Base-by-base conservation (phyloP, 2,888 invertebrate genomes). In the Agrotis puta region DNA sequence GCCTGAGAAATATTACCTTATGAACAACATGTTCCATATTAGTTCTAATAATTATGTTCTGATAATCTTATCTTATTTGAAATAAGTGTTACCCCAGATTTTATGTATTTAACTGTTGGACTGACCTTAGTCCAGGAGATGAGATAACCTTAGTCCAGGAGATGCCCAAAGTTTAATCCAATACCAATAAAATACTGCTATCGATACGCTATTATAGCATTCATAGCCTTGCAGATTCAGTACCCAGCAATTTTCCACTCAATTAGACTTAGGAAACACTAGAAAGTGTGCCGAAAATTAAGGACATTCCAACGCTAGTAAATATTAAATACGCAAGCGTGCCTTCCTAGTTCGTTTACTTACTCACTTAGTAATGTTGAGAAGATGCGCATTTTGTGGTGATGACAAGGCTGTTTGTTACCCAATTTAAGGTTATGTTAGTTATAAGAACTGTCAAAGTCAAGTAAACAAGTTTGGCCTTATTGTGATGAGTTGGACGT, bases 271-370 rank as follows among this genome's bases (percentile, higher is more conserved):
- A 33, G n/a, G 82, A 81, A 82, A 71, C 27, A 76, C 51, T 72
- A 82, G 72, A 79, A 82, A 82, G 79, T 64, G 62, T 64, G 79
- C 56, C n/a, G 27, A 77, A 65, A 82, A 67, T 68, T 68, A 77
- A 72, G 66, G 65, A 69, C 72, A 72, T 63, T 56, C 50, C 27
- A 50, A 56, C 51, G 51, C 27, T 16, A 7, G 61, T 64, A 64
- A 63, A 66, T 54, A 78, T 47, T 70, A 5, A 67, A 53, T 67
- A 47, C 51, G 22, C 53, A 58, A 65, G 18, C 48, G 11, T 22
- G 22, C 48, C 56, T 67, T 75, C 77, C 61, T 61, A 64, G 45
- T 64, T 63, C 45, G 22, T 64, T 51, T 61, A 27, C 54, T 13
- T 3, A 22, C 24, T 65, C 27, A 74, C 57, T 79, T 80, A 80